phyloP scores from a whole-genome alignment of 2,888 invertebrate species.

The Morinoia aosen region DNA sequence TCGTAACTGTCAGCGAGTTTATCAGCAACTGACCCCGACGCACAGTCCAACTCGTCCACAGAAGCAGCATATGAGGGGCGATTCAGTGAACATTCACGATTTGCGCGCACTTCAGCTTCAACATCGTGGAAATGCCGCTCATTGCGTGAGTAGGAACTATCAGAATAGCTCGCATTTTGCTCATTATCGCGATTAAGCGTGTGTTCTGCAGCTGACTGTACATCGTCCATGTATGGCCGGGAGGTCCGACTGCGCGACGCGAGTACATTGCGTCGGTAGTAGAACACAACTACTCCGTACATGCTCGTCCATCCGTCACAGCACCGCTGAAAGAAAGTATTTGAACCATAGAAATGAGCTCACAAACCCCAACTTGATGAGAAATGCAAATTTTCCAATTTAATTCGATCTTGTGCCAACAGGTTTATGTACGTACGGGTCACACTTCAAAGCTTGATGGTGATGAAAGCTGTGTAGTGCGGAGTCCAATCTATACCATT shows the following conservation, averaged over 20 bases:
- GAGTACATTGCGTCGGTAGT: conserved; percentile 53
- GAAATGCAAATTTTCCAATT: no score
- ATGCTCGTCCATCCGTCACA: conserved; percentile 63
- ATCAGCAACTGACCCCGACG: neutral
- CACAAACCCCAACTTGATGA: neutral
- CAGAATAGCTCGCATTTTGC: neutral
- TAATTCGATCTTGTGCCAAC: no score
- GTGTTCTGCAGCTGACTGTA: neutral
- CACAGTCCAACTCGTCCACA: neutral
- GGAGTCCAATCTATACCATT: no score
- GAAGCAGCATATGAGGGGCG: neutral
- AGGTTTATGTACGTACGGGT: no score
- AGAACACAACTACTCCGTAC: conserved; percentile 62
- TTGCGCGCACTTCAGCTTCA: neutral
- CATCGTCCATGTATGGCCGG: neutral
- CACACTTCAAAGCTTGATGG: no score
- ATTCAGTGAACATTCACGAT: neutral
- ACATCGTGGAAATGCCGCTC: neutral
- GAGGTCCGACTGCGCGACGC: neutral
- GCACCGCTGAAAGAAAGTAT: conserved; percentile 54
- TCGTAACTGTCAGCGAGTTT: neutral
- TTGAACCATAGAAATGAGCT: neutral
- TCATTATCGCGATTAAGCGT: neutral
- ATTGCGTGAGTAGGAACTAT: neutral
- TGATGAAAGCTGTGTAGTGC: no score